These are phyloP conservation scores for Drosophila leontia DNA, from an alignment of 1,140 invertebrate genomes.

Conservation along the genomic window DNA sequence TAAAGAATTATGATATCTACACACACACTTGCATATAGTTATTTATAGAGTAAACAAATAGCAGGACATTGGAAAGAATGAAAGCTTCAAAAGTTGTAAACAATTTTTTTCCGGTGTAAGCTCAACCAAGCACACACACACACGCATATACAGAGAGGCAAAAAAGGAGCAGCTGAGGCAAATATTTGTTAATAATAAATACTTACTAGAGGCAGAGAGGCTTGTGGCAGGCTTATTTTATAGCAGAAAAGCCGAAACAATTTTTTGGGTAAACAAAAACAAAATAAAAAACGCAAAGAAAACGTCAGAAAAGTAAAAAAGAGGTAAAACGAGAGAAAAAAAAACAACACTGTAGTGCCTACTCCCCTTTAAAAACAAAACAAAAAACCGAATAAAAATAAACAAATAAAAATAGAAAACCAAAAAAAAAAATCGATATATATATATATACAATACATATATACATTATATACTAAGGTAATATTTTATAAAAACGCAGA, in stretches of 20 bases:
- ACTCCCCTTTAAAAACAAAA: slow-evolving; percentile 64
- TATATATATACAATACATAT: slow-evolving; percentile 78
- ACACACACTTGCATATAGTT: slow-evolving; percentile 48
- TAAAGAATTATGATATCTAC: slow-evolving; percentile 45
- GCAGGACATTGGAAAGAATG: slow-evolving; percentile 52
- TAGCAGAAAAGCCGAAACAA: slow-evolving; percentile 40
- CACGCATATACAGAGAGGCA: slow-evolving; percentile 37
- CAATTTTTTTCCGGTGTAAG: slow-evolving; percentile 59
- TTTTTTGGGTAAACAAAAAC: slow-evolving; percentile 57
- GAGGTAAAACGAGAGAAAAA: slow-evolving; percentile 51
- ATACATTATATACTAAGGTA: slow-evolving; percentile 79
- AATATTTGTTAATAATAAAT: slow-evolving; percentile 60
- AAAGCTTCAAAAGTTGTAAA: slow-evolving; percentile 58
- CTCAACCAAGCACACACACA: slow-evolving; percentile 37
- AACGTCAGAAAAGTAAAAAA: slow-evolving; percentile 43
- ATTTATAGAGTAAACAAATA: slow-evolving; percentile 48
- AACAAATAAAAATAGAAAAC: slow-evolving; percentile 52
- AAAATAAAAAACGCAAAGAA: slow-evolving; percentile 14
- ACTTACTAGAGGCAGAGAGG: slow-evolving; percentile 38
- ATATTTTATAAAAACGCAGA: slow-evolving; percentile 78
- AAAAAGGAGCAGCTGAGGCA: slow-evolving; percentile 17
- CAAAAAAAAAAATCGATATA: slow-evolving; percentile 62
- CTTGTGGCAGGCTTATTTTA: slow-evolving; percentile 69
- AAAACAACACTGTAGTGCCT: slow-evolving; percentile 83
- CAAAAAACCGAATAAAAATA: slow-evolving; percentile 43